Base-by-base conservation (phyloP, 2,113 vertebrate genomes). In the Lepisosteus osseus region DNA sequence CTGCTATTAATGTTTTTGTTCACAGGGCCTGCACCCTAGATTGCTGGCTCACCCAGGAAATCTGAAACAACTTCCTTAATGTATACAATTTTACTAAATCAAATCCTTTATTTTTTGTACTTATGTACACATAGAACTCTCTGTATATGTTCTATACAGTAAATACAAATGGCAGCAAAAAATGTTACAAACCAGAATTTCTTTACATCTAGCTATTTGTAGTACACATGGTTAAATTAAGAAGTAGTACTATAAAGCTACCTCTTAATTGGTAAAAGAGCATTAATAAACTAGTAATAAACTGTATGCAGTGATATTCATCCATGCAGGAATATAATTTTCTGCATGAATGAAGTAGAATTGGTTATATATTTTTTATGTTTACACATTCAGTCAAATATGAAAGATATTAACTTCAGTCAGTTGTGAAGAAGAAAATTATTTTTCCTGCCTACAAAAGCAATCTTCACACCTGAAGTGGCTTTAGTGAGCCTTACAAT, bases 381-480 rank as follows among this genome's bases (percentile, higher is more conserved):
- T 65, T 74, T 73, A 74, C 65, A 74, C 55, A 3, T 74, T 69
- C 59, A 68, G 5, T 69, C 65, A 67, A 55, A 71, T 67, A 61
- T 65, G 40, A 4, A 51, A 56, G 51, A 14, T 9, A 62, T 61
- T 13, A 51, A 8, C 14, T 55, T n/a, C 29, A 51, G 14, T 54
- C 71, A 51, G 7, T 54, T 70, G 55, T 68, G 65, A 71, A 69
- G 43, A 47, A 69, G 54, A 68, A 79, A 73, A 84, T 85, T 85
- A 79, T 85, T 76, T 81, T 79, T 81, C 72, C 73, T 81, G 85
- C 87, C 86, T 86, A 84, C 77, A 84, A 68, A 86, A 82, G 74
- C 70, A 79, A 81, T 88, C 78, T 77, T 87, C 87, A 85, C 85
- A 87, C 82, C 82, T 82, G 85, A 87, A 74, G 77, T 69, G 74